Evolutionary conservation across 1,140 invertebrate genomes (phyloP), one percentile per base, ranked within the genome.

Genomic region (Drosophila sp.): DNA sequence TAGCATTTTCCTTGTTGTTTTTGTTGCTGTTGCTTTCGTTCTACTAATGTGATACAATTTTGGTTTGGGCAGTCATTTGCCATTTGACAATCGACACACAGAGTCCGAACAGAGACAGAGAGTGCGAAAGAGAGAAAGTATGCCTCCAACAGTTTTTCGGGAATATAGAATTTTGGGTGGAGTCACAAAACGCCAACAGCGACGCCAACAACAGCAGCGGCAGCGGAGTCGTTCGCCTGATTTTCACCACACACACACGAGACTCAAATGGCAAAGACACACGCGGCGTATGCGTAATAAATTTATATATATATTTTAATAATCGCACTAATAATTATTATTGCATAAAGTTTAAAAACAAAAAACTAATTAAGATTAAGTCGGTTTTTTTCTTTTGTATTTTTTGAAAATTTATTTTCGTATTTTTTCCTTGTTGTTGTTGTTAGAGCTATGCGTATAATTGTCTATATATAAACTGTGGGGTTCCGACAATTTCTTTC

Each of bases 391-490:
- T 29, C 47, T 64, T 80, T 74, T 44, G 27, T 17, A 8, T 65
- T 33, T 81, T 81, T 75, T 79, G 60, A 60, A 71, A 71, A 79
- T 70, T 70, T 79, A 82, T 76, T 62, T 82, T 79, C 67, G 60
- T 72, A 66, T 70, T 76, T 80, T 41, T 79, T 67, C 69, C 66
- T 65, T 76, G 71, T 75, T 66, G 55, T 79, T 79, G 44, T 86
- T 87, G 57, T 75, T 77, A 84, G 81, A 86, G 84, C 84, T 73
- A 81, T 83, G 86, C 89, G 89, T 89, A 75, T 54, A 90, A 79
- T 91, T 91, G 91, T 91, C 90, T 91, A 91, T 91, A 91, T 91
- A 91, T 91, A 91, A 91, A 91, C 84, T 63, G 72, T 72, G 76
- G 75, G 67, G 72, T 23, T 68, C 79, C 75, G 81, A 72, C 63